phyloP scores from a whole-genome alignment of 1,140 invertebrate genomes.

The Eufriesea mexicana region DNA sequence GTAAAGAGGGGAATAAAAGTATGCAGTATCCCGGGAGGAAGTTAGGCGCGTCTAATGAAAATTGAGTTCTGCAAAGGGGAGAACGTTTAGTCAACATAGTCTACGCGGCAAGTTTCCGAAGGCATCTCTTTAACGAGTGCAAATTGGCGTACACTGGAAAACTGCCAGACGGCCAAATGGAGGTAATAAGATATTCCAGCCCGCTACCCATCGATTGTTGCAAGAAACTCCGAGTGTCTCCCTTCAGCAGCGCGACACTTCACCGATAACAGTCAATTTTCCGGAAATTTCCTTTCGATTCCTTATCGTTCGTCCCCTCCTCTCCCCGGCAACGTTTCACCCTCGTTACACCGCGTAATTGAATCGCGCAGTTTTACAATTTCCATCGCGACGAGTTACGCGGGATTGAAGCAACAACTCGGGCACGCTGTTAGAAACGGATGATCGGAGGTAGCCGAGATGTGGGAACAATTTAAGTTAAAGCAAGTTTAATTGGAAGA shows the following conservation, averaged over 20 bases:
- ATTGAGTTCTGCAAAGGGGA: constrained; percentile 2
- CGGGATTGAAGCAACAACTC: not conserved
- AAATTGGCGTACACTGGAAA: constrained; percentile 54
- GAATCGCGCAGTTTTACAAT: not conserved
- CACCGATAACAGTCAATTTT: constrained; percentile 22
- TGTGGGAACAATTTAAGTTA: no score
- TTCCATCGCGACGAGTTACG: not conserved
- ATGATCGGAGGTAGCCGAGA: no score
- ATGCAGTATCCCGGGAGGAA: not conserved
- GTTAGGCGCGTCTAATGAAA: constrained; percentile 29
- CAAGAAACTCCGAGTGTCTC: constrained; percentile 23
- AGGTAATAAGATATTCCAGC: constrained; percentile 50
- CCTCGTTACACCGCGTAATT: no score
- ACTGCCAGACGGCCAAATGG: constrained; percentile 39
- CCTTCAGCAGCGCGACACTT: constrained; percentile 15
- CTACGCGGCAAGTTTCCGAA: constrained; percentile 9
- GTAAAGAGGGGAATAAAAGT: not conserved
- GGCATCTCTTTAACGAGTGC: constrained; percentile 51
- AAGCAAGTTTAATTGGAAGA: not conserved
- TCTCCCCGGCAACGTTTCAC: not conserved
- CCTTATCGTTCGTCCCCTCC: not conserved
- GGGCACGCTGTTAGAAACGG: not conserved
- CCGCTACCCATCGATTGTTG: constrained; percentile 41
- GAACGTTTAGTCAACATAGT: constrained; percentile 35
- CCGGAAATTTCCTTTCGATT: not conserved